phyloP scores from a whole-genome alignment of 2,113 vertebrate genomes.

The Sphyrna mokarran region DNA sequence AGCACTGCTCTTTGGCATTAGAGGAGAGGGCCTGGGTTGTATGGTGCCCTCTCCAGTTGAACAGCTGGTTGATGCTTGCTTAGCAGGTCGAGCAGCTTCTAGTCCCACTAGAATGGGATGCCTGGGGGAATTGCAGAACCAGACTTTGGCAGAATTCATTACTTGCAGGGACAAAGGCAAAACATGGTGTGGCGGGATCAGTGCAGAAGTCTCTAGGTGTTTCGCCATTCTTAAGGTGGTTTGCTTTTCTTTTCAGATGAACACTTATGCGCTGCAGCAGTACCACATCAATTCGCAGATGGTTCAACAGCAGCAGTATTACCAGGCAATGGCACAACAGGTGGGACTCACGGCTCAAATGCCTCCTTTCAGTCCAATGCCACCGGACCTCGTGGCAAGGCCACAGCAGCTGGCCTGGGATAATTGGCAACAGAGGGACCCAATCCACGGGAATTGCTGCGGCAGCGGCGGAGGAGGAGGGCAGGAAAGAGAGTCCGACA shows the following conservation, averaged over 20 bases:
- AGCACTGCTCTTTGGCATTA: background rate
- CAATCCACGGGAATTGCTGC: background rate
- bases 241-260: constrained; percentile 4
- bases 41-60: background rate
- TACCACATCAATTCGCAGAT: constrained; percentile 13
- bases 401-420: background rate
- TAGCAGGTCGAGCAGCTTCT: background rate
- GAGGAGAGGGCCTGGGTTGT: background rate
- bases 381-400: too few relatives aligned
- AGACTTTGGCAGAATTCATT: background rate
- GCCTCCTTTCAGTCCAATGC: background rate
- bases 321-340: background rate
- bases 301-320: constrained; percentile 6
- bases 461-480: background rate
- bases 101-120: background rate
- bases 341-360: background rate
- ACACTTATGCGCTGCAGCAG: constrained; percentile 19
- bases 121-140: background rate
- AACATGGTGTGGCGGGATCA: background rate
- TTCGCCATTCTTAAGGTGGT: background rate
- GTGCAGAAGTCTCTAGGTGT: background rate
- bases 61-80: background rate
- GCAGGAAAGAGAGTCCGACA: background rate
- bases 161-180: background rate
- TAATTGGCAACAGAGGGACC: background rate